phyloP scores from a whole-genome alignment of 2,888 invertebrate species.

The Synergus gifuensis region DNA sequence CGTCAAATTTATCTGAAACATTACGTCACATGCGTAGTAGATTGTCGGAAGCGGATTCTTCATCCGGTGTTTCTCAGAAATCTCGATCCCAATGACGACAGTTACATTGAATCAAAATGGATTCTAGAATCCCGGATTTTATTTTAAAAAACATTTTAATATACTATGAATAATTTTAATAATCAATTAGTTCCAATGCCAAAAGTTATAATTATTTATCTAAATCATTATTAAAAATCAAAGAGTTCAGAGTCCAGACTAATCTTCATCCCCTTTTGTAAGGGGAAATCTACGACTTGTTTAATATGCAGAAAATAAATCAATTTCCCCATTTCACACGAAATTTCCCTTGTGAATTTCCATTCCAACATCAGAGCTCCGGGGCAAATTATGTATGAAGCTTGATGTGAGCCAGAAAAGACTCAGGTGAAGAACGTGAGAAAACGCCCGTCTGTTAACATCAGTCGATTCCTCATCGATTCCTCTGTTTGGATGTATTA shows the following conservation, averaged over 20 bases:
- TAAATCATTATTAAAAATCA: too few species aligned
- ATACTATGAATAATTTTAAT: background rate
- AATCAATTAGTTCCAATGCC: background rate
- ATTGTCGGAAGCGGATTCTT: background rate
- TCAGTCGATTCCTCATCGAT: conserved; percentile 21
- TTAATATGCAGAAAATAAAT: conserved; percentile 12
- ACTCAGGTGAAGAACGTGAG: conserved; percentile 38
- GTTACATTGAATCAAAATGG: background rate
- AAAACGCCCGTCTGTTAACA: conserved; percentile 39
- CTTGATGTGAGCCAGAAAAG: conserved; percentile 18
- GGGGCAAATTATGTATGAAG: conserved; percentile 14
- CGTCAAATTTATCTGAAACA: conserved; percentile 1
- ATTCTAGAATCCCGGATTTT: background rate
- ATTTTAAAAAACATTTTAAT: background rate
- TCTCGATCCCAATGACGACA: background rate
- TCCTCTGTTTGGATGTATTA: background rate
- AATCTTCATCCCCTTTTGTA: background rate
- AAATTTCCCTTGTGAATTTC: conserved; percentile 39
- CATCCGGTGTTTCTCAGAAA: background rate
- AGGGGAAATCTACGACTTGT: background rate
- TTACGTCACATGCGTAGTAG: conserved; percentile 9
- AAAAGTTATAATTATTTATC: too few species aligned
- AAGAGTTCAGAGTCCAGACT: background rate
- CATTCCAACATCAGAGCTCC: conserved; percentile 19
- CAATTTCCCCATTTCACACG: conserved; percentile 33